These are phyloP conservation scores for Drosophila erecta DNA, from an alignment of 1,140 invertebrate species.

Conservation along the genomic window DNA sequence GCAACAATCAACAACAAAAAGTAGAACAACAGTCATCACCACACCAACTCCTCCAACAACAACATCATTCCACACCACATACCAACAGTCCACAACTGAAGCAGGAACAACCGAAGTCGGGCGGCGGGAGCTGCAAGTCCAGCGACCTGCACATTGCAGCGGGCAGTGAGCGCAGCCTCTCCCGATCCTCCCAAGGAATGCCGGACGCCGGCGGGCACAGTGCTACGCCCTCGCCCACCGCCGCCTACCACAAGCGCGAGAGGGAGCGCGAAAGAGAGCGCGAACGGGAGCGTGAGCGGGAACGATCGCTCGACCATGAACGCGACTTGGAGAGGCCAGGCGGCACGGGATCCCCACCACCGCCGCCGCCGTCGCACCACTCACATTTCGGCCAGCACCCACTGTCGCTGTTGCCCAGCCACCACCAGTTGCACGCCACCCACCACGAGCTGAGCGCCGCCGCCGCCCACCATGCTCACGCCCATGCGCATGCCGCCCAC, in stretches of 20 bases:
- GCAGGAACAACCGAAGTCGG: constrained; percentile 32
- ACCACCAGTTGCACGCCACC: constrained; percentile 68
- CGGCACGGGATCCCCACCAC: constrained; percentile 28
- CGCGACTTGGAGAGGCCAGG: constrained; percentile 41
- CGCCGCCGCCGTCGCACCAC: constrained; percentile 58
- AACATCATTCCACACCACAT: constrained; percentile 76
- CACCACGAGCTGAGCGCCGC: constrained; percentile 67
- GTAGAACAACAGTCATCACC: constrained; percentile 46
- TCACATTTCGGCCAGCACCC: constrained; percentile 70
- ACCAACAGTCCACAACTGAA: constrained; percentile 48
- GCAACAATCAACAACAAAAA: constrained; percentile 70
- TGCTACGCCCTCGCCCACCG: constrained; percentile 61
- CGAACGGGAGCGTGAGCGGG: constrained; percentile 40
- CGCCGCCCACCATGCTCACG: constrained; percentile 41
- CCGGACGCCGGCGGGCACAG: constrained; percentile 29
- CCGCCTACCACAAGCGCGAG: constrained; percentile 34
- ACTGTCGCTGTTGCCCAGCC: constrained; percentile 58
- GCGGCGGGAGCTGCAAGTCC: constrained; percentile 25
- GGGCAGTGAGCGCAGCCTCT: constrained; percentile 57
- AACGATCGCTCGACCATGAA: constrained; percentile 50
- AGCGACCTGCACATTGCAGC: constrained; percentile 41
- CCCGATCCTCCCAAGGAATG: constrained; percentile 57
- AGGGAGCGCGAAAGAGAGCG: constrained; percentile 37
- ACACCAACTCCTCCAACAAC: constrained; percentile 58
- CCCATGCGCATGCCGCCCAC: constrained; percentile 41